Evolutionary conservation across 2,113 vertebrate genomes (phyloP).

Genomic region (Marmota monax): DNA sequence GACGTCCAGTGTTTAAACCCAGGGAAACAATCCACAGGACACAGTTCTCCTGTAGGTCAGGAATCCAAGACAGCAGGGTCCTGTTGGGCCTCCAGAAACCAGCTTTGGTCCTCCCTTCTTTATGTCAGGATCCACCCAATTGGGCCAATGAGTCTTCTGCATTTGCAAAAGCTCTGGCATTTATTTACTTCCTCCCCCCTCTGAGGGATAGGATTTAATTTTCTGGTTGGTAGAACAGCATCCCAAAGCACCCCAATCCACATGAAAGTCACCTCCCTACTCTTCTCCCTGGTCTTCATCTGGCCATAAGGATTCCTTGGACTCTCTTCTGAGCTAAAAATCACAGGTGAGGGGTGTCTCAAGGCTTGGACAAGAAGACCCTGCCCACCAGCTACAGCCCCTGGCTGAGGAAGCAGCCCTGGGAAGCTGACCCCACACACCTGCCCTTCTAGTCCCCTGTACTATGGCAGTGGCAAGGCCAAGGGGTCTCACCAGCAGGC

Average conservation of each 20-base stretch:
- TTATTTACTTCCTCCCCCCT: slow-evolving; percentile 77
- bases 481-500: neutral
- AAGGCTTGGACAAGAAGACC: neutral
- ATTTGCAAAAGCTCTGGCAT: slow-evolving; percentile 81
- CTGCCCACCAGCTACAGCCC: neutral
- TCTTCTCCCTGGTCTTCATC: slow-evolving; percentile 61
- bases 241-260: slow-evolving; percentile 75
- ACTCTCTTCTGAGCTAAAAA: slow-evolving; percentile 57
- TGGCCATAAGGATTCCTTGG: neutral
- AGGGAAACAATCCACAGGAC: slow-evolving; percentile 54
- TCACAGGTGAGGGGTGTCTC: neutral
- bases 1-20: slow-evolving; percentile 55
- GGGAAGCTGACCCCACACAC: neutral
- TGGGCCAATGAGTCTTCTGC: slow-evolving; percentile 71
- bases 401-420: too few relatives aligned
- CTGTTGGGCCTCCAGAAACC: slow-evolving; percentile 40
- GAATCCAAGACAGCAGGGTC: slow-evolving; percentile 54
- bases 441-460: neutral
- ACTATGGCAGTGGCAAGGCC: neutral
- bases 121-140: slow-evolving; percentile 58
- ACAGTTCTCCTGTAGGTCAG: slow-evolving; percentile 19
- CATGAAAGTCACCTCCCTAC: slow-evolving; percentile 64
- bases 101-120: slow-evolving; percentile 15
- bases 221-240: slow-evolving; percentile 82
- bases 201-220: slow-evolving; percentile 80